Percentiles rank a stretch among this genome's conserved stretches.
Evolutionary conservation across 2,888 invertebrate genomes (phyloP).

Genomic region (Incurvaria masculella): DNA sequence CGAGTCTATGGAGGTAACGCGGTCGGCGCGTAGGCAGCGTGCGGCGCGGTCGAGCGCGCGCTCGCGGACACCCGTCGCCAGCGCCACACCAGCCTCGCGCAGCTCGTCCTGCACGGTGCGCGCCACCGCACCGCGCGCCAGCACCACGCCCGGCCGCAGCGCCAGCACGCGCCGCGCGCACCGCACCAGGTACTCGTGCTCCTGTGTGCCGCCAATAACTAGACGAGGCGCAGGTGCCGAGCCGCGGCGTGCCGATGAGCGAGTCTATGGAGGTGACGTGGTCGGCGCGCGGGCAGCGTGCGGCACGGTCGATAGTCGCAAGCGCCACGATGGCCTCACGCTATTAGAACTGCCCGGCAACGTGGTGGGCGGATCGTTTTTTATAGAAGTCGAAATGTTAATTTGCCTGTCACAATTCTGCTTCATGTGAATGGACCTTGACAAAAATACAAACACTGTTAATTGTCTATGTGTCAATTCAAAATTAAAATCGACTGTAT

Average conservation of each 20-base stretch:
- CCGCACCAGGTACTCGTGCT: constrained; percentile 80
- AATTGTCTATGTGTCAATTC: too few relatives aligned
- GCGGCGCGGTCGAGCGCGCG: too few relatives aligned
- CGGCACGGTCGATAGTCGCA: constrained; percentile 75
- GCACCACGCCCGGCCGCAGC: constrained; percentile 80
- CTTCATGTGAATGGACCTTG: too few relatives aligned
- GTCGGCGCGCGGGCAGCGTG: too few relatives aligned
- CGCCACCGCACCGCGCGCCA: constrained; percentile 87
- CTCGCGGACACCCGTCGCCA: constrained; percentile 80
- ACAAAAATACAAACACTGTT: too few relatives aligned
- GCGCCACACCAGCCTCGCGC: constrained; percentile 70
- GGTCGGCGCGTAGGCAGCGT: too few relatives aligned
- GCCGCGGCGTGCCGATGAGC: constrained; percentile 72
- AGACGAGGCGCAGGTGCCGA: constrained; percentile 88
- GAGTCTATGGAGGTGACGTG: constrained; percentile 79
- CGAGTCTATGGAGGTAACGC: constrained; percentile 79
- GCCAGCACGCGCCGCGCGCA: constrained; percentile 83
- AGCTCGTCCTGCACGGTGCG: constrained; percentile 86
- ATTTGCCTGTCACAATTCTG: too few relatives aligned
- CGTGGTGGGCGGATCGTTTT: too few relatives aligned
- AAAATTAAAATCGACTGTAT: too few relatives aligned
- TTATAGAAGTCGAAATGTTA: too few relatives aligned
- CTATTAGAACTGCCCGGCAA: constrained; percentile 86
- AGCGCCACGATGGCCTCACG: constrained; percentile 33
- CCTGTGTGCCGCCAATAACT: too few relatives aligned